Evolutionary conservation across 2,797 vertebrate genomes (phyloP).

Genomic region (Phrynocephalus forsythii): DNA sequence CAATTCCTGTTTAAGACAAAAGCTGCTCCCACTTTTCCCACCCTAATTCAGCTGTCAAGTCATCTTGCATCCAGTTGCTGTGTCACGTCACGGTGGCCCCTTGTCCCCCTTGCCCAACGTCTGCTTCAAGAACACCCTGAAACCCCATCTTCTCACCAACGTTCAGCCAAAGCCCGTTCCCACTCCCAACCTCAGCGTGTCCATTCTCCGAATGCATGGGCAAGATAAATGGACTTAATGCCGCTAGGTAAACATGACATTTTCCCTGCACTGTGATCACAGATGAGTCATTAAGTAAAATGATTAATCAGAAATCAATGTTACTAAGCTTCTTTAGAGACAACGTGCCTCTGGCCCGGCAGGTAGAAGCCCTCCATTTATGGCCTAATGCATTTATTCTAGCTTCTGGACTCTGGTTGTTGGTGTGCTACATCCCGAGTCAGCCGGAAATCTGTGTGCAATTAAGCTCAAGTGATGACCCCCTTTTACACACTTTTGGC

Average conservation of each 20-base stretch:
- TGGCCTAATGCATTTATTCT: conserved; percentile 81
- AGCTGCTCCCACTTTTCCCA: background rate
- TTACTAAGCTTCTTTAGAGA: conserved; percentile 80
- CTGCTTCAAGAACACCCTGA: conserved; percentile 29
- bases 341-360: conserved; percentile 74
- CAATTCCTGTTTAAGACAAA: background rate
- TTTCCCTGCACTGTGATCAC: conserved; percentile 77
- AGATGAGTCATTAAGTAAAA: conserved; percentile 81
- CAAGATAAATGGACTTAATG: conserved; percentile 80
- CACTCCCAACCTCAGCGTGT: conserved; percentile 70
- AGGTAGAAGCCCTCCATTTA: conserved; percentile 76
- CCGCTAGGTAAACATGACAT: conserved; percentile 79
- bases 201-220: conserved; percentile 72
- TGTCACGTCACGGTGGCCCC: too few relatives aligned
- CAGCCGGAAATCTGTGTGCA: conserved; percentile 78
- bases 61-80: background rate
- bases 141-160: conserved; percentile 58
- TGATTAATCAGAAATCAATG: conserved; percentile 84
- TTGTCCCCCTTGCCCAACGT: background rate
- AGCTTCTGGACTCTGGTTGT: conserved; percentile 75
- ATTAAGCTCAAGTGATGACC: conserved; percentile 79
- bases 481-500: conserved; percentile 73
- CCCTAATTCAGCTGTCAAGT: background rate
- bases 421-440: conserved; percentile 69
- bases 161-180: conserved; percentile 57